Conservation (phyloP, 2,797 vertebrate genomes). For the Sandelia bainsii region DNA sequence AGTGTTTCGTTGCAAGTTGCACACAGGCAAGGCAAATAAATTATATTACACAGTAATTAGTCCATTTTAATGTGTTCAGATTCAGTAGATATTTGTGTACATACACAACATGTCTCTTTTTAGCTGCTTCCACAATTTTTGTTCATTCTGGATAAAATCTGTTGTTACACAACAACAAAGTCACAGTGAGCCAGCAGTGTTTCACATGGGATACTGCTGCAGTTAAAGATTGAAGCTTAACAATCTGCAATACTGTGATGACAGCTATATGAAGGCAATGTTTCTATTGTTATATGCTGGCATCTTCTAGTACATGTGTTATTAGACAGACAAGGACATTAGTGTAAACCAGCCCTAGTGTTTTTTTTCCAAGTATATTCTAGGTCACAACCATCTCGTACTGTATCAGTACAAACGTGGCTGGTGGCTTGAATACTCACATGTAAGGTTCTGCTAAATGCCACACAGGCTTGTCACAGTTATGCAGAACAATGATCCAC, state of each 20-base stretch:
- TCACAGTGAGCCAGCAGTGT: not conserved
- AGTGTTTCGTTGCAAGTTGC: not conserved
- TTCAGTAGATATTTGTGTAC: not conserved
- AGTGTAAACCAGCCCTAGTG: constrained; percentile 25
- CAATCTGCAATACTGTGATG: constrained; percentile 16
- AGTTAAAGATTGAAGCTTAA: constrained; percentile 11
- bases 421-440: constrained; percentile 47
- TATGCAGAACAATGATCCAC: constrained; percentile 62
- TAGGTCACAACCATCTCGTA: constrained; percentile 55
- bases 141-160: not conserved
- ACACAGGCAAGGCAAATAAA: not conserved
- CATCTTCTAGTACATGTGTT: constrained; percentile 35
- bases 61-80: not conserved
- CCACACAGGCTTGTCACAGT: constrained; percentile 58
- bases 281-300: constrained; percentile 34
- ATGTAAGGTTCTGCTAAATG: constrained; percentile 59
- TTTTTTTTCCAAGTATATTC: constrained; percentile 27
- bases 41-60: not conserved
- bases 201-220: constrained; percentile 4
- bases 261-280: constrained; percentile 34
- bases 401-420: constrained; percentile 30
- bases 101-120: not conserved
- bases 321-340: constrained; percentile 27
- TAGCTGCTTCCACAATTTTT: not conserved
- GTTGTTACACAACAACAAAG: not conserved